These are phyloP conservation scores for Aepyceros melampus DNA, from an alignment of 2,113 vertebrate species.

Conservation along the genomic window DNA sequence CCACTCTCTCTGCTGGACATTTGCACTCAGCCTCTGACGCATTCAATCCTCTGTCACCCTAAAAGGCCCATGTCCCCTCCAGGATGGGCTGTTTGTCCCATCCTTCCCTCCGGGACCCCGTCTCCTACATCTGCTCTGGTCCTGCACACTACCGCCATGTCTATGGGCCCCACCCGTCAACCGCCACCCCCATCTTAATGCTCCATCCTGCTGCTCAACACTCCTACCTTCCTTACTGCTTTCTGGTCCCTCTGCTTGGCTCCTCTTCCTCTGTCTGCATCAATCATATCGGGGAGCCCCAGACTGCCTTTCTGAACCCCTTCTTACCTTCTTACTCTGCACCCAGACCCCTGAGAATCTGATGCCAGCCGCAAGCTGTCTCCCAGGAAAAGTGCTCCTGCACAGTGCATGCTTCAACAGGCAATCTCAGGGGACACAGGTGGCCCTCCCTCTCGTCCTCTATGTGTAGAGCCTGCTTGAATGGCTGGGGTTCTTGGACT, in stretches of 20 bases:
- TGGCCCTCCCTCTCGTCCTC: not conserved
- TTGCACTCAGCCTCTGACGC: not conserved
- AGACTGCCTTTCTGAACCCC: not conserved
- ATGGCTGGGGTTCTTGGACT: not conserved
- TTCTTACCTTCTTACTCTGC: not conserved
- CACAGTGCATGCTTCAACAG: not conserved
- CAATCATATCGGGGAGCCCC: rapidly evolving
- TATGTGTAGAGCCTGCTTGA: not conserved
- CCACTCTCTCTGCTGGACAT: not conserved
- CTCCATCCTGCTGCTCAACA: not conserved
- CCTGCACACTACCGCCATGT: not conserved
- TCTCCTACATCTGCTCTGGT: not conserved
- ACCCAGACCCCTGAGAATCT: not conserved
- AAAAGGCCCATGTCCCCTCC: not conserved
- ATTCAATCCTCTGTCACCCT: not conserved
- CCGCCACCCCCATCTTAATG: not conserved
- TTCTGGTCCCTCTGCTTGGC: rapidly evolving
- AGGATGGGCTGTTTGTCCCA: not conserved
- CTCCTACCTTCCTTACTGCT: not conserved
- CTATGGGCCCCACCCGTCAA: rapidly evolving
- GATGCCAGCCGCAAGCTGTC: not conserved
- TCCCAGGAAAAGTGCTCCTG: not conserved
- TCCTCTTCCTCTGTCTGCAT: not conserved
- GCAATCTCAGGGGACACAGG: not conserved
- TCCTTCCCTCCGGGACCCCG: too few relatives aligned